A percentile compares a stretch with the other conserved stretches of the same genome.
phyloP scores from a whole-genome alignment of 2,888 invertebrate species.

The Steinernema hermaphroditum region DNA sequence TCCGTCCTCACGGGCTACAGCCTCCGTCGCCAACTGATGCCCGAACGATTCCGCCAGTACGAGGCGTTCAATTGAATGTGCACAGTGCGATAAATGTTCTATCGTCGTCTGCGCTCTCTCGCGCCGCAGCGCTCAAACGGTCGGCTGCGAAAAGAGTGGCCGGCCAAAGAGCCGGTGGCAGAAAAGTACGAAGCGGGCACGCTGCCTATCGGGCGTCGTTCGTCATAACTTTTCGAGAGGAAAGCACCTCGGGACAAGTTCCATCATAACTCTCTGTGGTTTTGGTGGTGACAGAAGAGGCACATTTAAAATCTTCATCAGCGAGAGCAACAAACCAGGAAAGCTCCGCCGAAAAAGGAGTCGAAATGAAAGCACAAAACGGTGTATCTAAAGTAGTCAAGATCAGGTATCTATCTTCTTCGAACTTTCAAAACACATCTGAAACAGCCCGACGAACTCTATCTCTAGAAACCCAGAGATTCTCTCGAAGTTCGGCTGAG shows the following conservation, averaged over 20 bases:
- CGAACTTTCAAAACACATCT: too few relatives aligned
- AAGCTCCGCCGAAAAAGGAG: too few relatives aligned
- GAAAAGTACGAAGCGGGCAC: not conserved
- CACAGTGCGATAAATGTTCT: not conserved
- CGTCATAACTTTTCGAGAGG: not conserved
- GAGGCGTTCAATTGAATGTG: constrained; percentile 9
- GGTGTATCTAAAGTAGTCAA: too few relatives aligned
- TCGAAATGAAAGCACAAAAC: too few relatives aligned
- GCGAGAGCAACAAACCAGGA: too few relatives aligned
- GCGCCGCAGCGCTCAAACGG: not conserved
- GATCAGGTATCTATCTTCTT: too few relatives aligned
- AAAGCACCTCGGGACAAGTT: not conserved
- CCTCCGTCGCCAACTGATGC: constrained; percentile 54
- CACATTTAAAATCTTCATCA: not conserved
- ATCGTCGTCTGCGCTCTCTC: not conserved
- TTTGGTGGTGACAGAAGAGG: not conserved
- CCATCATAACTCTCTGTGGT: not conserved
- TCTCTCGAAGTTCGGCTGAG: too few relatives aligned
- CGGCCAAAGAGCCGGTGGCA: not conserved
- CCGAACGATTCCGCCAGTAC: constrained; percentile 40
- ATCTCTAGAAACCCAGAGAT: too few relatives aligned
- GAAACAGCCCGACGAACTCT: too few relatives aligned
- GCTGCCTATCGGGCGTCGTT: not conserved
- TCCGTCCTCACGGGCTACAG: constrained; percentile 53
- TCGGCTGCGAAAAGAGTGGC: not conserved